Evolutionary conservation across 2,888 invertebrate genomes (phyloP).

Genomic region (Rotaria sp.): DNA sequence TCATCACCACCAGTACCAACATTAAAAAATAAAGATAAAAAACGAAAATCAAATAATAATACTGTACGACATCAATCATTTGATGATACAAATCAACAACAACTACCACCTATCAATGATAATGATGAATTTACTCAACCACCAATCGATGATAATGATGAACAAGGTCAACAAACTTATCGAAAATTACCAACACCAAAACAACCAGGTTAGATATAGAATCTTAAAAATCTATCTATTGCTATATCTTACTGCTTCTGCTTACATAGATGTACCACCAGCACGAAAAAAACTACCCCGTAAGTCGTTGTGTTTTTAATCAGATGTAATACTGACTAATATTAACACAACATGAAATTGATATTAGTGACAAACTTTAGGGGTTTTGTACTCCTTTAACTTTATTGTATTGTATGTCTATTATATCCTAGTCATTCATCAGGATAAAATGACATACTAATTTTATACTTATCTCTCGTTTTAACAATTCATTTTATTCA

Average conservation of each 20-base stretch:
- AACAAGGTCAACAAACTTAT: background rate
- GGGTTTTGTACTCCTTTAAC: too few species aligned
- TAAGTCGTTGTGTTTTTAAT: background rate
- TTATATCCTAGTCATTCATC: too few species aligned
- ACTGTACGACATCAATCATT: background rate
- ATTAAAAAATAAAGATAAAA: slow-evolving; percentile 17
- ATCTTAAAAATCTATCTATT: background rate
- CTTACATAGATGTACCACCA: background rate
- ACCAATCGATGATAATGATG: background rate
- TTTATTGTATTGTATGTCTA: too few species aligned
- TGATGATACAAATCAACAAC: background rate
- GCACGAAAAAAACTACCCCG: background rate
- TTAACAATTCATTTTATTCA: too few species aligned
- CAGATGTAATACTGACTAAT: too few species aligned
- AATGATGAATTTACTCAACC: background rate
- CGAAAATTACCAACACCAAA: background rate
- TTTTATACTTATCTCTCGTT: too few species aligned
- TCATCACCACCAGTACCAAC: slow-evolving; percentile 30
- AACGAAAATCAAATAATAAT: background rate
- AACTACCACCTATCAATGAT: background rate
- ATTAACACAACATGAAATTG: too few species aligned
- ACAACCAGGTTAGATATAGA: background rate
- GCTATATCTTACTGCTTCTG: background rate
- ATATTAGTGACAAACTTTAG: too few species aligned
- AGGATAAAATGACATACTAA: too few species aligned